Base-by-base conservation (phyloP, 2,888 invertebrate genomes). In the Tubulanus polymorphus region DNA sequence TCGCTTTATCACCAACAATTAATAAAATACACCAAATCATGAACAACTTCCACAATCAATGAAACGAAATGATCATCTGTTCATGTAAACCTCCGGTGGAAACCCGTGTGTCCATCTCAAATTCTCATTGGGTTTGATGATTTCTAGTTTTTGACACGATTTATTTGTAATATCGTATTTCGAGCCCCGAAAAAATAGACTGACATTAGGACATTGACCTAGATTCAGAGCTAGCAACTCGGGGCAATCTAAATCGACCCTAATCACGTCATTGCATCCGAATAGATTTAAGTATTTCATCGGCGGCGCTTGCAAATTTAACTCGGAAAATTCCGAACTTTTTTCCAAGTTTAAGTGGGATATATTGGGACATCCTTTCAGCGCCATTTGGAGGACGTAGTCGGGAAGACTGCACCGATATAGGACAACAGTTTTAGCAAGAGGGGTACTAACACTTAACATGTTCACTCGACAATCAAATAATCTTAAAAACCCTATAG, bases 401-500 rank as follows among this genome's bases (percentile, higher is more conserved):
- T 70, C 68, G 3, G 69, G 55, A 62, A 70, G 64, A 37, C 66
- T 65, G 47, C 70, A 70, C 28, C 69, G 60, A 54, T 69, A 70
- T 18, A 70, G 61, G 25, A 70, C 69, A 26, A 70, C 65, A 1
- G 70, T 69, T 41, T 62, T 62, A 6, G 66, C 70, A 25, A 67
- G 37, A 3, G 67, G 68, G 6, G 69, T 69, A 47, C 65, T 63
- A n/a, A 70, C 61, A 8, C 65, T 66, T 10, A 70, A 56, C 25
- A 70, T 60, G 32, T 68, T 69, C 20, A 70, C 63, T 57, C 65
- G 68, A 47, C 70, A 70, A 50, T 70, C 70, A 50, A 70, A 70
- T 2, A 70, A 60, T 15, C 70, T 56, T 18, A 70, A 58, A 51
- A 69, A 69, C 10, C 70, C 70, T 1, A 70, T 68, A 2, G 68